Evolutionary conservation across 2,888 invertebrate genomes (phyloP), one percentile per base, ranked within the genome.

Genomic region (Phoenoteleia sp.): DNA sequence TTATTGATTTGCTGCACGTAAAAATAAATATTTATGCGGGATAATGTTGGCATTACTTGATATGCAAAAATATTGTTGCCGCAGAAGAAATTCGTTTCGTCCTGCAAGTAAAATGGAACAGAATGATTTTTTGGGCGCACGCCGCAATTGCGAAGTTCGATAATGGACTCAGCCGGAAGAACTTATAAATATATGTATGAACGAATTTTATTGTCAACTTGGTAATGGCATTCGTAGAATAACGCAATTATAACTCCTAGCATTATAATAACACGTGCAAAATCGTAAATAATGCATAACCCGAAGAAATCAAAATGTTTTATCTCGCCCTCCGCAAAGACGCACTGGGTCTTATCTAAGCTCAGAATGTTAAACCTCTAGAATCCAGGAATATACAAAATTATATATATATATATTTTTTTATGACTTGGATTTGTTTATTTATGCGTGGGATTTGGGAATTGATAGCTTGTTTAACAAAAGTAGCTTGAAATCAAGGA

Each of bases 1-100:
- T 79, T 79, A 79, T 79, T 39, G 79, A 79, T 71, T 79, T 54
- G 79, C 33, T 21, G 54, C 42, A 62, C 71, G 45, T 71, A 69
- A 67, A 64, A 64, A 79, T 79, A 79, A 79, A 79, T 79, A 79
- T 79, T 62, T 71, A 79, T 79, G 71, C 52, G 49, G 60, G 62
- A 60, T 77, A 77, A 77, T 79, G 64, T 45, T 33, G 69, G 11
- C 60, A 60, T 60, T 69, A 25, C 60, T 71, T 64, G 62, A 49
- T 39, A 80, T 79, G 79, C 80, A 72, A 69, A 69, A 72, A 60
- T 72, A 80, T 72, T 71, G 79, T 71, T 39, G 54, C 17, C 76
- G 60, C 67, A 19, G 45, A 67, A 60, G 62, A 71, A 71, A 49
- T 52, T 25, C 60, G 52, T 29, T 47, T 36, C 58, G 58, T 58